Percentiles rank a stretch among this genome's conserved stretches.
Conservation (phyloP, 2,113 vertebrate species). For the Channa maculata region DNA sequence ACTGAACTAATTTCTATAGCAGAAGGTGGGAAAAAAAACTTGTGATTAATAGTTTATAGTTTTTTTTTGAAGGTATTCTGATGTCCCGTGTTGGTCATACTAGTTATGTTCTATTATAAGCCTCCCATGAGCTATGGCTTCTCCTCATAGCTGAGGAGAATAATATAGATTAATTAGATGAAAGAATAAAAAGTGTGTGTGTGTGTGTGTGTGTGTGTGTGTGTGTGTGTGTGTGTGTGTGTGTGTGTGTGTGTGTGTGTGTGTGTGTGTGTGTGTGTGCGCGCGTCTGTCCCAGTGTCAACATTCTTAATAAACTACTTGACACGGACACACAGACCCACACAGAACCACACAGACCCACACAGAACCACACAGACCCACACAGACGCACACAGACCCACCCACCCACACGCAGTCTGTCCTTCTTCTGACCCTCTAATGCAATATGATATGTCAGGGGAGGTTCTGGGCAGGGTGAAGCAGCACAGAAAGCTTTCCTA, state of each 20-base stretch:
- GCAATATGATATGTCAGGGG: constrained; percentile 35
- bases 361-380: no score
- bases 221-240: background rate
- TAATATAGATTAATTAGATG: background rate
- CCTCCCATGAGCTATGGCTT: background rate
- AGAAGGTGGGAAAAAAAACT: background rate
- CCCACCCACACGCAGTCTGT: constrained; percentile 1
- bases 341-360: no score
- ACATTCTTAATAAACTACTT: constrained; percentile 16
- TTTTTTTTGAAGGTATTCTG: no score
- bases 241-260: background rate
- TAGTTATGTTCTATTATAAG: constrained; percentile 7
- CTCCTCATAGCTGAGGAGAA: constrained; percentile 15
- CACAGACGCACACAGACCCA: no score
- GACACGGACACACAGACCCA: background rate
- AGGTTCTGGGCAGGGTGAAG: constrained; percentile 15
- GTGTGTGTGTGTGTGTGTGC: constrained; percentile 3
- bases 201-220: background rate
- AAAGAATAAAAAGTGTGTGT: background rate
- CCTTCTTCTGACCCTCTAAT: constrained; percentile 32
- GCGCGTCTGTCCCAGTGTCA: background rate
- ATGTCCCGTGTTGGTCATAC: background rate
- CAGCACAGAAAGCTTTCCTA: constrained; percentile 31
- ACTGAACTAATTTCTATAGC: background rate
- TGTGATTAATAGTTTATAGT: no score